Conservation (phyloP, 2,113 vertebrate genomes). For the Oncorhynchus nerka region DNA sequence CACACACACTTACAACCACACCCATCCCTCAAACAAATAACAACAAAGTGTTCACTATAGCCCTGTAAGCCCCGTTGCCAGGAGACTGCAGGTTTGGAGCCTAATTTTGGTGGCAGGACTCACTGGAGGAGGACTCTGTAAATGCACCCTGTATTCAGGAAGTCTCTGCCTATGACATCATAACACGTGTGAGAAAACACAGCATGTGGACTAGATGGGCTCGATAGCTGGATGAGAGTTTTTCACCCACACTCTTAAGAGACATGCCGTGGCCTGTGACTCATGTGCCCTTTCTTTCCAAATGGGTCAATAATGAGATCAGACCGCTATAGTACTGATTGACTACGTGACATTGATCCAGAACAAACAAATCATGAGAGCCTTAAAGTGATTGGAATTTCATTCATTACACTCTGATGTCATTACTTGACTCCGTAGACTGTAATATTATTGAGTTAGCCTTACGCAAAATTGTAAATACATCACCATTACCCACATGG, state of each 20-base stretch:
- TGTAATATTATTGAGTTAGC: too few relatives aligned
- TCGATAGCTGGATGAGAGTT: conserved; percentile 31
- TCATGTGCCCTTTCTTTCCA: conserved; percentile 61
- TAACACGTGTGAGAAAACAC: conserved; percentile 12
- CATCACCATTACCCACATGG: too few relatives aligned
- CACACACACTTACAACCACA: background rate
- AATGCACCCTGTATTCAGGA: conserved; percentile 75
- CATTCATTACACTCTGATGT: conserved; percentile 39
- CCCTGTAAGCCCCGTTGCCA: conserved; percentile 45
- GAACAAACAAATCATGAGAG: conserved; percentile 17
- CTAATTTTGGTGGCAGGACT: conserved; percentile 28
- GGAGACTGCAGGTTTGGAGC: conserved; percentile 68
- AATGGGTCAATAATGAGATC: conserved; percentile 57
- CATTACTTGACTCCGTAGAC: background rate
- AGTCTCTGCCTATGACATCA: conserved; percentile 73
- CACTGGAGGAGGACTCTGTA: conserved; percentile 46
- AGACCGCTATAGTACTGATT: conserved; percentile 33
- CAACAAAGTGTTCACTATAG: conserved; percentile 42
- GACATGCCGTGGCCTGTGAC: conserved; percentile 42
- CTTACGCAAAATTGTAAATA: too few relatives aligned
- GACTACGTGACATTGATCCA: conserved; percentile 26
- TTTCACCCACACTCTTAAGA: conserved; percentile 15
- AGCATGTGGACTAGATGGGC: conserved; percentile 42
- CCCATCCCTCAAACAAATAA: conserved; percentile 49
- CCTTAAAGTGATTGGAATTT: conserved; percentile 53